These are phyloP conservation scores for Bedellia somnulentella DNA, from an alignment of 2,888 invertebrate genomes.

Conservation along the genomic window DNA sequence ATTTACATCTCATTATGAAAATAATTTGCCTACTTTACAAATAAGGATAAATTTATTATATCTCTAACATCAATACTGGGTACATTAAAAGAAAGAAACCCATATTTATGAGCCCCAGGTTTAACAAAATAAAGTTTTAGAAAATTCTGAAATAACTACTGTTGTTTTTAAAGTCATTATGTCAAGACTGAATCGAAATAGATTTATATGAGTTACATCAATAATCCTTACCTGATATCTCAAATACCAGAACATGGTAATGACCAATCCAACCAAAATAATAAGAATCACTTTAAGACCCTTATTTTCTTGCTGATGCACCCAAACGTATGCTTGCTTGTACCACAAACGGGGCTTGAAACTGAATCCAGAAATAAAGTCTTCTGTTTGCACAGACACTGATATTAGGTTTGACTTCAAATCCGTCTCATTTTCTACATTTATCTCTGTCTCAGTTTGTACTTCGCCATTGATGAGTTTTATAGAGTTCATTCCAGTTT, in stretches of 20 bases:
- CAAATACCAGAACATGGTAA: conserved; percentile 76
- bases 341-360: conserved; percentile 42
- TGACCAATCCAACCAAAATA: conserved; percentile 67
- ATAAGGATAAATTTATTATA: no score
- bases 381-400: conserved; percentile 63
- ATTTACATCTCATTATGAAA: no score
- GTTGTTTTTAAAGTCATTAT: no score
- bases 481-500: conserved; percentile 21
- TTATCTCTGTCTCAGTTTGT: conserved; percentile 26
- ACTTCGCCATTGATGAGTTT: conserved; percentile 45
- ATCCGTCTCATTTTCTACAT: conserved; percentile 44
- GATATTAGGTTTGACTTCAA: conserved; percentile 41
- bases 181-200: no score
- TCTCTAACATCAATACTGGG: no score
- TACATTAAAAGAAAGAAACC: no score
- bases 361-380: conserved; percentile 40
- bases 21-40: no score
- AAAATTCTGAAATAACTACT: no score
- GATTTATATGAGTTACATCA: no score
- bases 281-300: conserved; percentile 70
- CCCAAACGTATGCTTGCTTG: conserved; percentile 58
- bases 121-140: no score
- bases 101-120: no score
- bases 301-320: conserved; percentile 76
- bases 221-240: conserved; percentile 65